These are phyloP conservation scores for Hassar affinis DNA, from an alignment of 2,113 vertebrate genomes.

Conservation along the genomic window DNA sequence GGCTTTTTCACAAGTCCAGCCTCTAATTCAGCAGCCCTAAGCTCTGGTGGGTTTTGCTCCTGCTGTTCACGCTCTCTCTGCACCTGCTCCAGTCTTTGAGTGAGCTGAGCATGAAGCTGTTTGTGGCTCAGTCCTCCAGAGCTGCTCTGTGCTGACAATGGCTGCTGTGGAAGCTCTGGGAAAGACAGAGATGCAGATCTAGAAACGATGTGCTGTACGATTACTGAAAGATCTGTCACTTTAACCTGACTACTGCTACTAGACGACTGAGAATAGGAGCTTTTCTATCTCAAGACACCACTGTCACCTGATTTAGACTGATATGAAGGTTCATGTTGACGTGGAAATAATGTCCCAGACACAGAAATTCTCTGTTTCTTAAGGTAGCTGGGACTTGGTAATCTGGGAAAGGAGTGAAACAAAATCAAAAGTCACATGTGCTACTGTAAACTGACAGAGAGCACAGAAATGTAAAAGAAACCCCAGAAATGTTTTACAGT, in stretches of 20 bases:
- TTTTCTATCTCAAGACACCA: neutral
- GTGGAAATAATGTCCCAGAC: constrained; percentile 63
- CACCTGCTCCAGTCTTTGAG: constrained; percentile 58
- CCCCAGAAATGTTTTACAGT: neutral
- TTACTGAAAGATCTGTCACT: neutral
- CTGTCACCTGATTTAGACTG: constrained; percentile 56
- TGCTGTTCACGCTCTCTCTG: constrained; percentile 52
- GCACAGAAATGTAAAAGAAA: neutral
- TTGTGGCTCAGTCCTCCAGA: constrained; percentile 52
- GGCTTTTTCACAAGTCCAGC: constrained; percentile 25
- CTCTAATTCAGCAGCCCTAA: neutral
- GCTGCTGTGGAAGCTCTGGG: constrained; percentile 41
- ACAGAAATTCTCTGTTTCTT: constrained; percentile 61
- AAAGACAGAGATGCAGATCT: neutral
- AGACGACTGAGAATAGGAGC: neutral
- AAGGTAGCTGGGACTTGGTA: constrained; percentile 13
- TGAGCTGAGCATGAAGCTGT: constrained; percentile 61
- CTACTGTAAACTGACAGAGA: neutral
- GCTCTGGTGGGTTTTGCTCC: neutral
- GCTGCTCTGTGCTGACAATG: constrained; percentile 32
- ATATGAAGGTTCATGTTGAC: constrained; percentile 49
- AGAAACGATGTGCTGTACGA: neutral
- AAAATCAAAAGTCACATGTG: constrained; percentile 4
- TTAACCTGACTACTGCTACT: neutral
- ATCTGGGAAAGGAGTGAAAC: constrained; percentile 41